These are phyloP conservation scores for Orthonyx spaldingii DNA, from an alignment of 2,113 vertebrate genomes.

Conservation along the genomic window DNA sequence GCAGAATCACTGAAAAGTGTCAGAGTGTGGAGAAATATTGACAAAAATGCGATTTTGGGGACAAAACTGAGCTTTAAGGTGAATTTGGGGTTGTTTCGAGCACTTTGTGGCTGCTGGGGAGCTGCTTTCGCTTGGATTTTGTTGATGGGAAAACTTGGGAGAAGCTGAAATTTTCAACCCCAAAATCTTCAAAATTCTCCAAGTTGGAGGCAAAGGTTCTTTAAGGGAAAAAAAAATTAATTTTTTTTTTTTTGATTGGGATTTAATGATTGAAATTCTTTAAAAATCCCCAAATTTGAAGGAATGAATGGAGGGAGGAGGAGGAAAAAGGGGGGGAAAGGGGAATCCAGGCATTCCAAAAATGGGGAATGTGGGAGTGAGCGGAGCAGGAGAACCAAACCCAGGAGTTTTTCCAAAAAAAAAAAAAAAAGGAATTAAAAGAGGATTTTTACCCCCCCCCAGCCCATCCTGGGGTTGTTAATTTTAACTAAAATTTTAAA, in stretches of 20 bases:
- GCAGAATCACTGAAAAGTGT: neutral
- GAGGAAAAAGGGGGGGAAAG: too few relatives aligned
- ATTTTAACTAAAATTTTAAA: neutral
- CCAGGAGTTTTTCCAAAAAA: too few relatives aligned
- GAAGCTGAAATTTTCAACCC: neutral
- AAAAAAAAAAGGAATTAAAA: neutral
- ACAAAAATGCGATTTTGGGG: neutral
- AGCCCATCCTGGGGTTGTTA: neutral
- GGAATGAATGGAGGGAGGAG: too few relatives aligned
- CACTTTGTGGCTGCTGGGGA: neutral
- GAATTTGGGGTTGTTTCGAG: neutral
- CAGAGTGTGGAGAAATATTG: neutral
- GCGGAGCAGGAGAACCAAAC: too few relatives aligned
- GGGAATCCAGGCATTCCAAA: too few relatives aligned
- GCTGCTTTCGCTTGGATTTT: neutral
- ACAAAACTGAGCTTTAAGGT: neutral
- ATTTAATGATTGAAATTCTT: too few relatives aligned
- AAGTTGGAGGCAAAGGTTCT: fast-evolving
- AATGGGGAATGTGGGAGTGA: too few relatives aligned
- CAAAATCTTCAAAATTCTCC: neutral
- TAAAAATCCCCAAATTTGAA: too few relatives aligned
- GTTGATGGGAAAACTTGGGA: neutral
- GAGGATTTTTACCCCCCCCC: neutral
- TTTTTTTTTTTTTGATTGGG: neutral
- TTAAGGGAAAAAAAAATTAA: fast-evolving